Base-by-base conservation (phyloP, 2,888 invertebrate species). In the Adelognathus sp. region DNA sequence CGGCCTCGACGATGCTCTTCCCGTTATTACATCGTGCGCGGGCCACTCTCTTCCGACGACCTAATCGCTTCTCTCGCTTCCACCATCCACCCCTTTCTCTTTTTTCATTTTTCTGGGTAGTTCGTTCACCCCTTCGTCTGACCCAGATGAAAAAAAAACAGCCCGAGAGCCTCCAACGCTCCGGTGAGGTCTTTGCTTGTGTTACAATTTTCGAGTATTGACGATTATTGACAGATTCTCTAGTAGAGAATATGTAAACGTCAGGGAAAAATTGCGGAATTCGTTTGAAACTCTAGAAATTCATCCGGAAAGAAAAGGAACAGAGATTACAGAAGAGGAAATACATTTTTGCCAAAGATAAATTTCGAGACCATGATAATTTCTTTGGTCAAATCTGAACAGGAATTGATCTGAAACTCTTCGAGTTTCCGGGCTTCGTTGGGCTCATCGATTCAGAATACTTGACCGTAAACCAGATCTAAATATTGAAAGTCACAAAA, bases 11-110 rank as follows among this genome's bases (percentile, higher is more conserved):
- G 27, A 61, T 66, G 76, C 69, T 78, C 79, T 80, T 75, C 61
- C 76, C 79, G 70, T 70, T 67, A 81, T 82, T 71, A 66, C 75
- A 46, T 69, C 39, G n/a, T n/a, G n/a, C n/a, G 41, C 52, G 33
- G 64, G 60, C 79, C 79, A 80, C 77, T 78, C 80, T 79, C 80
- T 79, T 76, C 52, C 66, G 71, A 75, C 64, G 46, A 79, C 56
- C 67, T 70, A 80, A 76, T 81, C 75, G 72, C 72, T 77, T 77
- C 39, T 58, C 67, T 60, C 46, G 50, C 52, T 50, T 56, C 44
- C 50, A 39, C 58, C 46, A 6, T 33, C 71, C 81, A n/a, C 50
- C 44, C 27, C 44, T 27, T 64, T 36, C 54, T 71, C 60, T 60
- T 36, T 72, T 74, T 50, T 44, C n/a, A 39, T 70, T 66, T 58